Percentiles rank a stretch among this genome's conserved stretches.
phyloP scores from a whole-genome alignment of 2,797 vertebrate species.

The Xenops minutus region DNA sequence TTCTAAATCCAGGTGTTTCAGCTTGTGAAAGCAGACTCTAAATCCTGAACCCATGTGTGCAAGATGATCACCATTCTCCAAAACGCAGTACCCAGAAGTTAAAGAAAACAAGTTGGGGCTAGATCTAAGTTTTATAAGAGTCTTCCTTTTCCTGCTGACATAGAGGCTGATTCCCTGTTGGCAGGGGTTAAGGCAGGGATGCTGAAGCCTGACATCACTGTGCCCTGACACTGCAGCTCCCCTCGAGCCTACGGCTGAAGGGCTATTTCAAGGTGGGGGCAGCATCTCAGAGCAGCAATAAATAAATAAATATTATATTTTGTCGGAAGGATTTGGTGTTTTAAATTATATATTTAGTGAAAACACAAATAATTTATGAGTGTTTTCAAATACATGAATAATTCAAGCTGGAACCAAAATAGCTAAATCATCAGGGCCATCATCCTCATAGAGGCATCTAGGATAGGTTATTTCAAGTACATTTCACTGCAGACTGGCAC shows the following conservation, averaged over 20 bases:
- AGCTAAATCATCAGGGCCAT: slow-evolving; percentile 67
- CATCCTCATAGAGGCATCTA: slow-evolving; percentile 39
- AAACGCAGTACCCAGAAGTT: not conserved
- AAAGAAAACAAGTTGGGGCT: not conserved
- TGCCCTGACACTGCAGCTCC: not conserved
- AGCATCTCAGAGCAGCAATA: not conserved
- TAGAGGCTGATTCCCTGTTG: not conserved
- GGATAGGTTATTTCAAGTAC: slow-evolving; percentile 67
- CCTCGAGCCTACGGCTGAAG: rapidly evolving
- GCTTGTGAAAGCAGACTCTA: not conserved
- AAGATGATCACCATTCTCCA: not conserved
- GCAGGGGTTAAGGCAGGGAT: not conserved
- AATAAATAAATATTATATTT: slow-evolving; percentile 23
- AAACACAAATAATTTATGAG: slow-evolving; percentile 70
- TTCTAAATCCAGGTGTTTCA: not conserved
- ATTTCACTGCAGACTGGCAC: slow-evolving; percentile 60
- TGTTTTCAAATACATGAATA: slow-evolving; percentile 68
- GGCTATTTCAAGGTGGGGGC: not conserved
- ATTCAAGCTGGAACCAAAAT: slow-evolving; percentile 63
- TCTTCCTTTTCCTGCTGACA: not conserved
- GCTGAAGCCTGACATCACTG: not conserved
- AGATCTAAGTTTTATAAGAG: not conserved
- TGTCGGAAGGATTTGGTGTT: not conserved
- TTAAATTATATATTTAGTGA: slow-evolving; percentile 66
- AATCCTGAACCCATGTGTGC: not conserved